Evolutionary conservation across 2,113 vertebrate species (phyloP), one percentile per base, ranked within the genome.

Genomic region (Penelope pileata): DNA sequence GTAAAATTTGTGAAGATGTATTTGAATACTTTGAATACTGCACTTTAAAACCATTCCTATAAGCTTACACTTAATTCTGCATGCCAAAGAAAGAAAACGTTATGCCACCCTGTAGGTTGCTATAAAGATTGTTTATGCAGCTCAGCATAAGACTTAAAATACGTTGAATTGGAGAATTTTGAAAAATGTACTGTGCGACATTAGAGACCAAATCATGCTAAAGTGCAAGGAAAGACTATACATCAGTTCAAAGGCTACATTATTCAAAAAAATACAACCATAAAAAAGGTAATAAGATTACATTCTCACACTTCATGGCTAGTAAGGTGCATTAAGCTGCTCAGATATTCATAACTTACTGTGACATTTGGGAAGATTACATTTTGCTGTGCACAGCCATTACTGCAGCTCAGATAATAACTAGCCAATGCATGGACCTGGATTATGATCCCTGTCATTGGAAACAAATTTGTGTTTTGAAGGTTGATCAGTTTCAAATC

Each of bases 261-360:
- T 98, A 98, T 98, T 98, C 96, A 98, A 98, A 98, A 98, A 98
- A 98, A 98, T 97, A 97, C 97, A 98, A 98, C 98, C 98, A 98
- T 98, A 98, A 98, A 98, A 98, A 98, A 98, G 97, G 98, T 98
- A 98, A 98, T 98, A 98, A 98, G 98, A 98, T 98, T 98, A 98
- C 97, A 97, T 98, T 98, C 97, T 97, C 97, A 96, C 98, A 98
- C 98, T 98, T 98, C 98, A 98, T 97, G 97, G 97, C 97, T 98
- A 98, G 98, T 98, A 98, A 98, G 97, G 97, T 98, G 89, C 97
- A 98, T 98, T 98, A 98, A 97, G 97, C 98, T 98, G 97, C 97
- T 98, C 97, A 98, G 98, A 98, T 98, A 98, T 98, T 98, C 98
- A 98, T 98, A 98, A 98, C 97, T 98, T 98, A 98, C 97, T 72